Evolutionary conservation across 2,113 vertebrate species (phyloP).

Genomic region (Toxotes chatareus): DNA sequence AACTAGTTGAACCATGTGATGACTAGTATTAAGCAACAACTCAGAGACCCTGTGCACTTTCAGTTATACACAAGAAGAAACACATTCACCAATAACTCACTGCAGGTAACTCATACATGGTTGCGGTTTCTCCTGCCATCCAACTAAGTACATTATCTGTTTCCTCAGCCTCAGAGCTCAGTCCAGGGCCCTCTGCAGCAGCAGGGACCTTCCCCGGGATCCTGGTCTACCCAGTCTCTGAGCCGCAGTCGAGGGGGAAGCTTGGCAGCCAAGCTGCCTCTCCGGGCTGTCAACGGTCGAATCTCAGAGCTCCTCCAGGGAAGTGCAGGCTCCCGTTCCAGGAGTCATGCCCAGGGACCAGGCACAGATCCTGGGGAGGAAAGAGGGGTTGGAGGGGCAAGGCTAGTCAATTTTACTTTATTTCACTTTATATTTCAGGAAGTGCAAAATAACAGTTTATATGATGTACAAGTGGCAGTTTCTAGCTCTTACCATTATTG

Average conservation of each 20-base stretch:
- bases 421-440: neutral
- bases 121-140: neutral
- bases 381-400: constrained; percentile 49
- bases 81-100: neutral
- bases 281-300: constrained; percentile 92
- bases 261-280: constrained; percentile 91
- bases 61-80: neutral
- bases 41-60: neutral
- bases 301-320: constrained; percentile 96
- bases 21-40: neutral
- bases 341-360: constrained; percentile 78
- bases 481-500: neutral
- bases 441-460: neutral
- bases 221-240: constrained; percentile 97
- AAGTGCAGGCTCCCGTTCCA: constrained; percentile 79
- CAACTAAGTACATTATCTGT: constrained; percentile 11
- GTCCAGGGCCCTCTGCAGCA: constrained; percentile 85
- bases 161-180: constrained; percentile 62
- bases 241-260: constrained; percentile 90
- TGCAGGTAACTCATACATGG: neutral
- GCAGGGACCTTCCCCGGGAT: constrained; percentile 86
- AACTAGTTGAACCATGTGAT: neutral
- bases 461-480: neutral
- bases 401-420: constrained; percentile 44
- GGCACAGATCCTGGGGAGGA: constrained; percentile 65